Evolutionary conservation across 2,113 vertebrate species (phyloP), one percentile per base, ranked within the genome.

Genomic region (Cebidichthys violaceus): DNA sequence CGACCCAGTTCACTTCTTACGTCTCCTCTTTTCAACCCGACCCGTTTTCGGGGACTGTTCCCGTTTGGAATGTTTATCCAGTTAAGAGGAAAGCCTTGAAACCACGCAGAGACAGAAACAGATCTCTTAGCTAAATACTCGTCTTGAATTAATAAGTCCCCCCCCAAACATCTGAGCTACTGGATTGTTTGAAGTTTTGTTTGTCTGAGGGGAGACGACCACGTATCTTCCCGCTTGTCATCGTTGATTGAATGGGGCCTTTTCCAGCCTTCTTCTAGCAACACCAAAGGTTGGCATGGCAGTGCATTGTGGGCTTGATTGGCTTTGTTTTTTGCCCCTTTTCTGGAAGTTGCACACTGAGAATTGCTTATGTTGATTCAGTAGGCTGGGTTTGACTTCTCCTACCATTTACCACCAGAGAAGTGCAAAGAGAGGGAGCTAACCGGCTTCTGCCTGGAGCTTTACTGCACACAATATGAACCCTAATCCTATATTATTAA

Each of bases 211-310:
- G 71, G 69, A 82, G 68, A 75, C 60, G 67, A 76, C 74, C 64
- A 43, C 82, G 75, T 52, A 39, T 84, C 84, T 87, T 92, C 54
- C 64, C 4, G 62, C 81, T 59, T 77, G 74, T 92, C 76, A 79
- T 81, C 52, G 4, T 71, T 90, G 88, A 92, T 83, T 92, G 90
- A 94, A 93, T 90, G 86, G 77, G 88, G 86, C 72, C 86, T 91
- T 84, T 90, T 7, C 90, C 86, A 87, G 74, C 77, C 88, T 89
- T 92, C 91, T 72, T 71, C 75, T 84, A 75, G 70, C 64, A 66
- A 75, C 79, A 55, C 85, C 85, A 79, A 88, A 90, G 85, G 75
- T 88, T 86, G 87, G 81, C 87, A 71, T 86, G 33, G 82, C 61
- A 50, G 35, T 24, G 74, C 78, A 81, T 87, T 85, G 84, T 80